Evolutionary conservation across 1,140 invertebrate genomes (phyloP).

Genomic region (Papilio glaucus): DNA sequence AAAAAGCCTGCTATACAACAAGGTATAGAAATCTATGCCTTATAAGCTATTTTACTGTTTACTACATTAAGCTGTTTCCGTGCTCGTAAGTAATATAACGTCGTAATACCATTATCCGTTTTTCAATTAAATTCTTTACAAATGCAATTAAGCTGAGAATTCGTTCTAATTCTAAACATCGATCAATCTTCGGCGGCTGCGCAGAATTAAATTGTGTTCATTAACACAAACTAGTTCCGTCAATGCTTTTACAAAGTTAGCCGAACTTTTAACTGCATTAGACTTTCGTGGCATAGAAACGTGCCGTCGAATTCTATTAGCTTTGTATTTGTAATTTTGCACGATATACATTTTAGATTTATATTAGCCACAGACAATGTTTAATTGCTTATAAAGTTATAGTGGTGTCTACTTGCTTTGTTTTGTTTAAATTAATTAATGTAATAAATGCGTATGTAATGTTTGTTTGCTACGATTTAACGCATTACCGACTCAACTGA

Average conservation of each 20-base stretch:
- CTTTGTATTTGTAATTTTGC: slow-evolving; percentile 22
- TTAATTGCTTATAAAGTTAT: too few species aligned
- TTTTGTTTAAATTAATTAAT: too few species aligned
- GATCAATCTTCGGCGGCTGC: slow-evolving; percentile 3
- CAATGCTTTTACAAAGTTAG: slow-evolving; percentile 61
- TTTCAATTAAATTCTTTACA: not conserved
- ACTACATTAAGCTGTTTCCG: too few species aligned
- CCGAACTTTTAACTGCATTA: slow-evolving; percentile 76
- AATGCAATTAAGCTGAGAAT: not conserved
- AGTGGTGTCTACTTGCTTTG: too few species aligned
- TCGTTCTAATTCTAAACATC: slow-evolving; percentile 6
- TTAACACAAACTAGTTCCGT: slow-evolving; percentile 66
- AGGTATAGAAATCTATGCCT: too few species aligned
- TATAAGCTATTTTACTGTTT: too few species aligned
- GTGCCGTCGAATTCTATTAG: slow-evolving; percentile 18
- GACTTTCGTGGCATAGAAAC: slow-evolving; percentile 59
- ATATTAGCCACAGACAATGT: not conserved
- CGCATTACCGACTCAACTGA: too few species aligned
- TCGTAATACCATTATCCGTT: too few species aligned
- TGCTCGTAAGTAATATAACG: too few species aligned
- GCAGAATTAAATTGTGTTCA: slow-evolving; percentile 29
- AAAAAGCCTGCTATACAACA: too few species aligned
- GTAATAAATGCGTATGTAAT: too few species aligned
- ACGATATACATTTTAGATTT: not conserved
- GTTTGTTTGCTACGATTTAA: too few species aligned